Percentiles rank a stretch among this genome's conserved stretches.
These are phyloP conservation scores for Leptogaster cylindrica DNA, from an alignment of 2,888 invertebrate genomes.

Conservation along the genomic window DNA sequence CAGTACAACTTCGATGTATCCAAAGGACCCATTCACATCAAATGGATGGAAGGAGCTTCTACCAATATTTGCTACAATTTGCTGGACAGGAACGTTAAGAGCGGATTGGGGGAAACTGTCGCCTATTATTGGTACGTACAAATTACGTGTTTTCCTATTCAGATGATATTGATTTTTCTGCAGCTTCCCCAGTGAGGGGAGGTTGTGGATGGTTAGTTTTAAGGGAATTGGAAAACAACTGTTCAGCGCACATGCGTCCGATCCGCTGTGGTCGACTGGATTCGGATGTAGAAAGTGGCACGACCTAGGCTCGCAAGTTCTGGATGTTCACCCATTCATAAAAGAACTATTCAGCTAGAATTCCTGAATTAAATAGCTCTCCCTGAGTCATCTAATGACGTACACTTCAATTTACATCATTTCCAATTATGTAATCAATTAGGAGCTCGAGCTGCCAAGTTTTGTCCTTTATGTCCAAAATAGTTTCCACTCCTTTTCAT, in stretches of 20 bases:
- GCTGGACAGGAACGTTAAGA: slow-evolving; percentile 88
- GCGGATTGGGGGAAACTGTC: slow-evolving; percentile 86
- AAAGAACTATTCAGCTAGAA: too few species aligned
- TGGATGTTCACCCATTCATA: too few species aligned
- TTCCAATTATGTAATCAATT: too few species aligned
- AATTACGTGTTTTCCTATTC: slow-evolving; percentile 8
- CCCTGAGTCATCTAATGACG: too few species aligned
- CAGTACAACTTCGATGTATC: slow-evolving; percentile 90
- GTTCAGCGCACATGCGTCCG: neutral
- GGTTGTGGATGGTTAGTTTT: neutral
- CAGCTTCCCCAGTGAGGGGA: neutral
- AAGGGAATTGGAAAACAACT: slow-evolving; percentile 11
- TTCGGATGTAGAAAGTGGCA: too few species aligned
- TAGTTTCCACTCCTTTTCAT: too few species aligned
- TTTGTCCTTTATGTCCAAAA: too few species aligned
- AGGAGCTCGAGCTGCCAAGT: too few species aligned
- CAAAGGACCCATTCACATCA: slow-evolving; percentile 88
- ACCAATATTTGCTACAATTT: slow-evolving; percentile 97
- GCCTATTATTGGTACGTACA: slow-evolving; percentile 91
- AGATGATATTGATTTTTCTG: slow-evolving; percentile 43
- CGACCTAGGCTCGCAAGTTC: too few species aligned
- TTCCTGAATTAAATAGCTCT: too few species aligned
- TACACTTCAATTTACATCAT: too few species aligned
- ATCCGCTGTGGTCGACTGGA: neutral
- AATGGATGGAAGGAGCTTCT: slow-evolving; percentile 93